Base-by-base conservation (phyloP, 2,888 invertebrate species). In the Parnassius orleans region DNA sequence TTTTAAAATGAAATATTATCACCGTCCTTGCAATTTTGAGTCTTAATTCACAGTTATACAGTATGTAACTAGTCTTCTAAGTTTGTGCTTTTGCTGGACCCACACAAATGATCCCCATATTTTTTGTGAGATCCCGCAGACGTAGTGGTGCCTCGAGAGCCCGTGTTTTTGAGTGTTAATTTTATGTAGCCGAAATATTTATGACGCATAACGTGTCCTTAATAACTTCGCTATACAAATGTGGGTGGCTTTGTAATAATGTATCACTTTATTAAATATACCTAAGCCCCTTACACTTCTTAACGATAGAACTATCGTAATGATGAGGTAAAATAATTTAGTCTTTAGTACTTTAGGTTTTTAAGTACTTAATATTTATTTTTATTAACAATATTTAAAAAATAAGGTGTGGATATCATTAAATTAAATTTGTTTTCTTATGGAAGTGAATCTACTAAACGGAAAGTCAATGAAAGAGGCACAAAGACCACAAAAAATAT, bases 131-230 rank as follows among this genome's bases (percentile, higher is more conserved):
- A 66, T 73, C 74, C 78, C 80, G 89, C 83, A 91, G 91, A 91
- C 91, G 84, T 79, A 83, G 84, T 86, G 91, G 91, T 90, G 91
- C 91, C 90, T 86, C 84, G 81, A 86, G 84, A 88, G 81, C 78
- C 86, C 87, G 83, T 89, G 87, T 88, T 90, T 89, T 86, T 87
- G 85, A 87, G 89, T 89, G 91, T 91, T 90, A 89, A 90, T 89
- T 91, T 91, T 88, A 90, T 88, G 90, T 90, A 89, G 83, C 86
- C 85, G 89, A 90, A 90, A 90, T 90, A 90, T 90, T 91, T 90
- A 90, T 90, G 90, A 90, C 85, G 86, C 90, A 90, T 91, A 90
- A 90, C 88, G 87, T 80, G 84, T 79, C 81, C 84, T 80, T 87
- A 88, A 90, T 87, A 86, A 86, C 84, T 80, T 75, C 69, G 77